These are phyloP conservation scores for Cephalopholis sonnerati DNA, from an alignment of 2,113 vertebrate genomes.

Conservation along the genomic window DNA sequence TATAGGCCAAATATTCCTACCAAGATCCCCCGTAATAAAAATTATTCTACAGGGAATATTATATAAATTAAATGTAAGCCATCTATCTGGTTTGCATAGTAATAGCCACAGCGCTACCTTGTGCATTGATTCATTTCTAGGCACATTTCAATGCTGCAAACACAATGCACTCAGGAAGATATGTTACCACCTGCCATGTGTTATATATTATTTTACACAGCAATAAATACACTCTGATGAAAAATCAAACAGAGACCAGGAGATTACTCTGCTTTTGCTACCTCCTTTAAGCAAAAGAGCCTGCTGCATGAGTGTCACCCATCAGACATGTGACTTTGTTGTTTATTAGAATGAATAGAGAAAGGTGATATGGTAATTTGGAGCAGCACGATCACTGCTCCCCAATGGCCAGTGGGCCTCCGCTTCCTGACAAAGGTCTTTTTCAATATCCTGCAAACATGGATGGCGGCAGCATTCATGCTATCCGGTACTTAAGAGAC, in stretches of 20 bases:
- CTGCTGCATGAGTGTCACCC: constrained; percentile 40
- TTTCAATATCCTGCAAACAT: constrained; percentile 86
- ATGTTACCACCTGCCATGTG: constrained; percentile 48
- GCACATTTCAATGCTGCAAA: constrained; percentile 65
- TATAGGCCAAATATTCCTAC: constrained; percentile 85
- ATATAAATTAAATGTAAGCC: constrained; percentile 86
- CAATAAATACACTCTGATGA: constrained; percentile 31
- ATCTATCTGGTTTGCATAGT: constrained; percentile 82
- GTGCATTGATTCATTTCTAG: constrained; percentile 73
- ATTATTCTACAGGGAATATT: constrained; percentile 83
- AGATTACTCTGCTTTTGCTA: neutral
- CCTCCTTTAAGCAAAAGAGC: constrained; percentile 23
- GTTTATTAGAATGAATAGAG: constrained; percentile 68
- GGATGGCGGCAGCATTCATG: constrained; percentile 55
- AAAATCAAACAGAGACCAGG: constrained; percentile 15
- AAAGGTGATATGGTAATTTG: constrained; percentile 77
- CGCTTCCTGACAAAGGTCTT: constrained; percentile 81
- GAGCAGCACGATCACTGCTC: constrained; percentile 61
- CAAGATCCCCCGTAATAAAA: constrained; percentile 82
- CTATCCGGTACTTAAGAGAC: constrained; percentile 70
- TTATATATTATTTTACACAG: constrained; percentile 51
- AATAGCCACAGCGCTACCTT: constrained; percentile 65
- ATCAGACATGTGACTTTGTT: constrained; percentile 48
- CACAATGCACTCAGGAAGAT: constrained; percentile 61
- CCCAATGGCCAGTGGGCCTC: constrained; percentile 72